Evolutionary conservation across 1,140 invertebrate genomes (phyloP), one percentile per base, ranked within the genome.

Genomic region (Archivesica marissinica): DNA sequence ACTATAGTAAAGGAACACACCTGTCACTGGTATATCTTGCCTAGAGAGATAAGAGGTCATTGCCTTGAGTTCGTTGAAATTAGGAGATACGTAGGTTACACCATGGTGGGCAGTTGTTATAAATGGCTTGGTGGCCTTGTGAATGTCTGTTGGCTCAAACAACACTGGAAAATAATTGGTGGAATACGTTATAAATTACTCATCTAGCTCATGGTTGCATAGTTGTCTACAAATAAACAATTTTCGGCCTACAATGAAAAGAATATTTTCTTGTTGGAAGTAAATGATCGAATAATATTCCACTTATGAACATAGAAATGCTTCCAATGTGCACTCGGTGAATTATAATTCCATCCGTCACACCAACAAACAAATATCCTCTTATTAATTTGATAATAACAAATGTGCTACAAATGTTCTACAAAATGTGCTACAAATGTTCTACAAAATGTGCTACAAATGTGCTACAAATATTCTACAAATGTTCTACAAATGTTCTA

Each of bases 111-210:
- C 44, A 17, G 91, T 89, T 47, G 93, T 70, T 44, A 76, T 35
- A 86, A 96, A 96, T 3, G 96, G 95, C 88, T 96, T 96, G 0
- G 87, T 83, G 0, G 95, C 95, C 85, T 96, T 95, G 54, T 93
- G 92, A 44, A 95, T 91, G 88, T 96, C 96, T 4, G 96, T 96
- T 28, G 96, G 96, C 90, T 96, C 96, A 92, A 95, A 96, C 93
- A 96, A 96, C 1, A 96, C 96, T 96, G 92, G 4, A 94, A 94
- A 70, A n/a, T n/a, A n/a, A n/a, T n/a, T n/a, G n/a, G n/a, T n/a
- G n/a, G n/a, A n/a, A n/a, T n/a, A n/a, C n/a, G n/a, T n/a, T n/a
- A n/a, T n/a, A n/a, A n/a, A n/a, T n/a, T n/a, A n/a, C n/a, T n/a
- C n/a, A n/a, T n/a, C n/a, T n/a, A n/a, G n/a, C n/a, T n/a, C n/a